These are phyloP conservation scores for Lymantria monacha DNA, from an alignment of 2,888 invertebrate genomes.

Conservation along the genomic window DNA sequence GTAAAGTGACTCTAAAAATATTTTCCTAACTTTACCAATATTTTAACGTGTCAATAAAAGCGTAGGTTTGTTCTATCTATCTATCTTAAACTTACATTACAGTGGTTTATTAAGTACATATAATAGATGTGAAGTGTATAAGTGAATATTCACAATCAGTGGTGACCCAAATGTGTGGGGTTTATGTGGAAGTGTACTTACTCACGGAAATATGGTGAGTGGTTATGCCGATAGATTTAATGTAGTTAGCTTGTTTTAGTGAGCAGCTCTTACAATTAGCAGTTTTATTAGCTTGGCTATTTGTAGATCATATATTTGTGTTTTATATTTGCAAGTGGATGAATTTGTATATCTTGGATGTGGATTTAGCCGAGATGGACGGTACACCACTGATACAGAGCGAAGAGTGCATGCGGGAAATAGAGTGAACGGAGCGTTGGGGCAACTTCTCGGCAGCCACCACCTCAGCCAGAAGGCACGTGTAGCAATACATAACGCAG, in stretches of 20 bases:
- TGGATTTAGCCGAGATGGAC: no score
- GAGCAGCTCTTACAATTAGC: background rate
- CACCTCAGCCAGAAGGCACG: no score
- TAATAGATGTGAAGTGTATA: slow-evolving; percentile 10
- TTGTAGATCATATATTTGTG: no score
- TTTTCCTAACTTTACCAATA: background rate
- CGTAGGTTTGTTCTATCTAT: slow-evolving; percentile 2
- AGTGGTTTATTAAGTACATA: slow-evolving; percentile 17
- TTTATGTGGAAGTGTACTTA: slow-evolving; percentile 70
- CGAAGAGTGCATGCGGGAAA: no score
- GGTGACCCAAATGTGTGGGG: slow-evolving; percentile 53
- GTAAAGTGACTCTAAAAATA: background rate
- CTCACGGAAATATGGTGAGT: slow-evolving; percentile 64
- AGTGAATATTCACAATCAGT: slow-evolving; percentile 25
- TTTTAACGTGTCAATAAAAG: background rate
- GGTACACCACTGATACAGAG: no score
- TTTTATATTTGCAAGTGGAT: no score
- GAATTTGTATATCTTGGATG: no score
- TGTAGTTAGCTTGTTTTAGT: slow-evolving; percentile 8
- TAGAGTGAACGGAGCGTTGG: no score
- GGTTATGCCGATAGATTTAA: slow-evolving; percentile 25
- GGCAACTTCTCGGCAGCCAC: no score
- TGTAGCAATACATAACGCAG: no score
- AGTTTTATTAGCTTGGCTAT: no score
- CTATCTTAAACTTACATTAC: slow-evolving; percentile 24